These are phyloP conservation scores for Chrysochloris asiatica DNA, from an alignment of 2,113 vertebrate species.

Conservation along the genomic window DNA sequence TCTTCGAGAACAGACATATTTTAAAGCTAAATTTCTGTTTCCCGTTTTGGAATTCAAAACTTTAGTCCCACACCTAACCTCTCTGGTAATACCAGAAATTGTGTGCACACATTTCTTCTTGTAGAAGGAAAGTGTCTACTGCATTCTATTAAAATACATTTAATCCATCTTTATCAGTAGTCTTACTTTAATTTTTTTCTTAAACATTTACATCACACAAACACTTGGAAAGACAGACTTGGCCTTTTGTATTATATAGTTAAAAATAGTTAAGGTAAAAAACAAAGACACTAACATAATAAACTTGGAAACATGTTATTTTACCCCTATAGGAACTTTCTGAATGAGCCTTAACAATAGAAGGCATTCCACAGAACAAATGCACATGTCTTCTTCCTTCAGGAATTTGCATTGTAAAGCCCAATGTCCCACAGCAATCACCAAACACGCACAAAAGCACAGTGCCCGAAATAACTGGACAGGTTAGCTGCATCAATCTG, in stretches of 20 bases:
- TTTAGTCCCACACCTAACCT: not conserved
- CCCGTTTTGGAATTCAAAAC: not conserved
- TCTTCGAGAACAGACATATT: not conserved
- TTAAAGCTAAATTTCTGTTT: constrained; percentile 25
- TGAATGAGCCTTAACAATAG: not conserved
- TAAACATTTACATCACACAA: not conserved
- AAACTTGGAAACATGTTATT: constrained; percentile 1
- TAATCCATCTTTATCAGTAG: not conserved
- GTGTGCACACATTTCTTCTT: not conserved
- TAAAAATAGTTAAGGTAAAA: constrained; percentile 39
- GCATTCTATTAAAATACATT: constrained; percentile 16
- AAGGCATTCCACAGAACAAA: not conserved
- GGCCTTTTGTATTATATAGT: not conserved
- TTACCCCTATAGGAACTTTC: not conserved
- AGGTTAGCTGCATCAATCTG: not conserved
- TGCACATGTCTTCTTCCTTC: not conserved
- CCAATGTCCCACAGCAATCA: constrained; percentile 59
- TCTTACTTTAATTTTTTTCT: not conserved
- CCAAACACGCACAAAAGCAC: constrained; percentile 30
- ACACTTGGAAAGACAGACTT: not conserved
- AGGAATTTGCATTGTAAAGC: constrained; percentile 46
- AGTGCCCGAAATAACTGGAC: constrained; percentile 55
- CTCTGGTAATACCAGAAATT: not conserved
- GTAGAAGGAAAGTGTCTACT: not conserved
- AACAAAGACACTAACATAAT: not conserved